Base-by-base conservation (phyloP, 2,797 vertebrate genomes). In the Molossus molossus region DNA sequence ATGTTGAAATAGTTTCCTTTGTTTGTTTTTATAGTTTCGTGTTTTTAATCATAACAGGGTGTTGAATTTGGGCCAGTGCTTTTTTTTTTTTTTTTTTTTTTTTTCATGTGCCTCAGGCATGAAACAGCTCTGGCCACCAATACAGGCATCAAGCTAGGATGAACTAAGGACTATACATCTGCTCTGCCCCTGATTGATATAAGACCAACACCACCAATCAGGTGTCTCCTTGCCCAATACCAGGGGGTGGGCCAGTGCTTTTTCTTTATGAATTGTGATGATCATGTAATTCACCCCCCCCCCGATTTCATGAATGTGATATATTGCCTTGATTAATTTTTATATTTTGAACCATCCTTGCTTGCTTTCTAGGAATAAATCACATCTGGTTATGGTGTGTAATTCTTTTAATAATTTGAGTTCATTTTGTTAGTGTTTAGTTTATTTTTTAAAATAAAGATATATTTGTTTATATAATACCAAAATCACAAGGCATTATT, bases 301-400 rank as follows among this genome's bases (percentile, higher is more conserved):
- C n/a, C n/a, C n/a, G n/a, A 75, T 69, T 85, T 69, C 55, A 14
- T 91, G 79, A 45, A 58, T 81, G 8, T 85, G n/a, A 9, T 85
- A 1, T 45, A 55, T 70, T 60, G 45, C 1, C 13, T 80, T 94
- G 58, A 75, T 84, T 87, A 55, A 83, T 65, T 77, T 90, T 92
- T 14, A 2, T 80, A 37, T 87, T 27, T 87, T 90, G 57, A 87
- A 69, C 58, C 4, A 67, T 72, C 17, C n/a, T n/a, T n/a, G n/a
- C 18, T 92, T 94, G 8, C 50, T 69, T 92, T 95, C 11, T 76
- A 87, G 62, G 60, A 86, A 53, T 93, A 64, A 92, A 85, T 93
- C 23, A 12, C 3, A 5, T 55, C 89, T 86, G 17, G 6, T 89
- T 67, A 45, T 67, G 64, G 48, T 55, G 2, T 93, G 14, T 33